Percentiles rank a stretch among this genome's conserved stretches.
phyloP scores from a whole-genome alignment of 2,888 invertebrate genomes.

The Cloeon dipterum region DNA sequence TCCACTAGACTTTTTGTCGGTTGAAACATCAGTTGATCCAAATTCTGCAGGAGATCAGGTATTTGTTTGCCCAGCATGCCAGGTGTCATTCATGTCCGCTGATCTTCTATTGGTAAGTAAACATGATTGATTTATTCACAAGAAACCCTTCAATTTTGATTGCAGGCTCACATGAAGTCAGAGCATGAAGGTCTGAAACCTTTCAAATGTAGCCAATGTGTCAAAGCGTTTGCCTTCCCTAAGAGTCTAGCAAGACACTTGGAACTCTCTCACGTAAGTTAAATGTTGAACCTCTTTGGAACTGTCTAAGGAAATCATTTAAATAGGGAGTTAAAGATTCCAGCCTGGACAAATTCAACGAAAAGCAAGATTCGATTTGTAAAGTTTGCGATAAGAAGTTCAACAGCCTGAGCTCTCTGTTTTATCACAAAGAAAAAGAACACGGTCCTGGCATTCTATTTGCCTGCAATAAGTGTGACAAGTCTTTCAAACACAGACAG shows the following conservation, averaged over 20 bases:
- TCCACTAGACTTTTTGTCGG: too few species aligned
- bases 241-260: too few species aligned
- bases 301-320: background rate
- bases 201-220: conserved; percentile 22
- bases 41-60: too few species aligned
- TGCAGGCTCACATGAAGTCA: conserved; percentile 17
- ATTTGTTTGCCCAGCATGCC: too few species aligned
- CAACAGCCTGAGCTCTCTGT: conserved; percentile 46
- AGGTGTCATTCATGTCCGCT: too few species aligned
- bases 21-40: too few species aligned
- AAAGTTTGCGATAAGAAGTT: conserved; percentile 42
- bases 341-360: conserved; percentile 4
- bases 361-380: conserved; percentile 28
- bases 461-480: conserved; percentile 51
- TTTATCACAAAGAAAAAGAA: conserved; percentile 48
- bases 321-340: background rate
- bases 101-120: too few species aligned
- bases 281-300: too few species aligned
- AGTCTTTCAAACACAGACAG: conserved; percentile 50
- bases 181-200: conserved; percentile 31
- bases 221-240: background rate
- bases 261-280: too few species aligned
- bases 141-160: too few species aligned
- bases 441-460: conserved; percentile 41
- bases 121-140: background rate